Evolutionary conservation across 1,140 invertebrate species (phyloP), one percentile per base, ranked within the genome.

Genomic region (Adoxophyes honmai): DNA sequence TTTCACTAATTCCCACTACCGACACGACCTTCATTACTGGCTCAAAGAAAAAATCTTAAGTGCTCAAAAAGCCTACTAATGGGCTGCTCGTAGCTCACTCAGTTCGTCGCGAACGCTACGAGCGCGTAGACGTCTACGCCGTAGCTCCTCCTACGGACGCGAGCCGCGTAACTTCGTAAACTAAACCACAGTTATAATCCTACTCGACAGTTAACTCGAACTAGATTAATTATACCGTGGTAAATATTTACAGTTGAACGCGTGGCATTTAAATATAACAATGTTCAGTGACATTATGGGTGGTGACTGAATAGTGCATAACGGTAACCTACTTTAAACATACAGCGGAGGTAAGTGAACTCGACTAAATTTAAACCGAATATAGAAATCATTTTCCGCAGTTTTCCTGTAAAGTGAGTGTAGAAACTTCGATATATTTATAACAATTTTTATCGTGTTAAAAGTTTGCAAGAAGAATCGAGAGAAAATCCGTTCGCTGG

Each of bases 271-370:
- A 64, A 33, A 53, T 58, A 14, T 52, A 62, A 68, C 60, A 58
- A 48, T 65, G 48, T 64, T 64, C 10, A 65, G 67, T 74, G 67
- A 68, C 55, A 69, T 74, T 67, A 56, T 10, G 54, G 44, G 28
- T 36, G 66, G 69, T 74, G 73, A 68, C 61, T 73, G 67, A 72
- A 68, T 73, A 69, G 68, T 77, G 70, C 66, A 73, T 56, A 48
- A 71, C 66, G 68, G 65, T 77, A 80, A 75, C 74, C 74, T 75
- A 80, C 66, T 77, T 48, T 76, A 69, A 66, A 70, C 66, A 68
- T 75, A 77, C 65, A 67, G 60, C 68, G 59, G 68, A 70, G 74
- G 77, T 80, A 64, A 80, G 77, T 75, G 75, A 72, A 70, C 60
- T 66, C 68, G 66, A 56, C 57, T 67, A 66, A 66, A 66, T 66